Base-by-base conservation (phyloP, 2,888 invertebrate genomes). In the Protodeltote pygarga region DNA sequence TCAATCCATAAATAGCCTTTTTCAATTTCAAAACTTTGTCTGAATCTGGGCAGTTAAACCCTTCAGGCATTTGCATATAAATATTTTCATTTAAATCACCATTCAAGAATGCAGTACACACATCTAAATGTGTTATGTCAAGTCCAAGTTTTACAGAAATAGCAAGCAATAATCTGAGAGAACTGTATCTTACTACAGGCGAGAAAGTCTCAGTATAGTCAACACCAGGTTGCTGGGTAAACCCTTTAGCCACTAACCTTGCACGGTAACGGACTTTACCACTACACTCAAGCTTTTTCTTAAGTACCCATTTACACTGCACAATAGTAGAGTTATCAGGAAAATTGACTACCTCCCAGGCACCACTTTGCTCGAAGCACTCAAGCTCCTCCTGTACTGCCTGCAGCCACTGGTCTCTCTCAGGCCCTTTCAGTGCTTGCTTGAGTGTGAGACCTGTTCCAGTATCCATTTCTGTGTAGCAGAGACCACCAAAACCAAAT, bases 1-100 rank as follows among this genome's bases (percentile, higher is more conserved):
- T 51, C n/a, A 38, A 32, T 2, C 54, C 54, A 35, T 55, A 48
- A 5, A 48, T 17, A 16, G 48, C 48, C 8, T 39, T 41, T 4
- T 37, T 48, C 10, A 48, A 31, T 21, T 41, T 50, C 14, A 21
- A 20, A 4, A 17, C 25, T 19, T 35, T 25, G 8, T 16, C 8
- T 10, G 16, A 10, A 17, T 32, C 17, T 1, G 4, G 11, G 6
- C 23, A 13, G 3, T n/a, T 13, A 17, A 19, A 25, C 4, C 24
- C 24, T 16, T 15, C n/a, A 13, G 34, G 34, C 4, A 9, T 20
- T 2, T 34, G 34, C 34, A 34, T 34, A 16, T 13, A 34, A 6
- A 34, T 24, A 8, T 13, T 34, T 14, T 34, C 34, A 15, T 15
- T 9, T 14, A 34, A n/a, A n/a, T n/a, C n/a, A n/a, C n/a, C n/a